Evolutionary conservation across 2,888 invertebrate species (phyloP).

Genomic region (Synergus itoensis): DNA sequence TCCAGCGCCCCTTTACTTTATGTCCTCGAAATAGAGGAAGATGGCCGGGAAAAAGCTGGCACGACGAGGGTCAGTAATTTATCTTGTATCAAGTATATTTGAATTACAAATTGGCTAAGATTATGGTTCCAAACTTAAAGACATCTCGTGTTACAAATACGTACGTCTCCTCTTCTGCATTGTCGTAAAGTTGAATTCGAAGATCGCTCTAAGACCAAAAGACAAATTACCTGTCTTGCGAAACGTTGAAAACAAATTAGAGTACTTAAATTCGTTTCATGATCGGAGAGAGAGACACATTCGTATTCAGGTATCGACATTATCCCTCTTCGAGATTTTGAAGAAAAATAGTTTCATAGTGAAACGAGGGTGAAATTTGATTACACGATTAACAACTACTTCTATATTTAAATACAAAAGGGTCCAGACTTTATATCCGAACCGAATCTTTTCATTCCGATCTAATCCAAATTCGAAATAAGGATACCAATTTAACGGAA

Average conservation of each 20-base stretch:
- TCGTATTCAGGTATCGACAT: too few species aligned
- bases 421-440: too few species aligned
- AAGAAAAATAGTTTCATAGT: too few species aligned
- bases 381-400: too few species aligned
- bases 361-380: too few species aligned
- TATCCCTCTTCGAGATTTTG: too few species aligned
- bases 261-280: not conserved
- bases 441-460: not conserved
- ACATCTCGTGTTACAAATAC: constrained; percentile 12
- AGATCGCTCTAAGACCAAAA: not conserved
- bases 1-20: constrained; percentile 14
- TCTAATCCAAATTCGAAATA: not conserved
- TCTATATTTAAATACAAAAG: too few species aligned
- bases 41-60: constrained; percentile 1
- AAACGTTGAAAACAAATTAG: not conserved
- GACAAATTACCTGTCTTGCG: not conserved
- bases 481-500: not conserved
- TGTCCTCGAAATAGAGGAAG: constrained; percentile 9
- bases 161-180: constrained; percentile 9
- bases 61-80: constrained; percentile 56
- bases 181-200: constrained; percentile 19
- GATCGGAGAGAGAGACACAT: not conserved
- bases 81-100: constrained; percentile 60
- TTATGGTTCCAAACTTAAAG: constrained; percentile 47
- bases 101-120: constrained; percentile 64